A percentile compares a stretch with the other conserved stretches of the same genome.
Evolutionary conservation across 2,797 vertebrate species (phyloP).

Genomic region (Gymnoscopelus braueri): DNA sequence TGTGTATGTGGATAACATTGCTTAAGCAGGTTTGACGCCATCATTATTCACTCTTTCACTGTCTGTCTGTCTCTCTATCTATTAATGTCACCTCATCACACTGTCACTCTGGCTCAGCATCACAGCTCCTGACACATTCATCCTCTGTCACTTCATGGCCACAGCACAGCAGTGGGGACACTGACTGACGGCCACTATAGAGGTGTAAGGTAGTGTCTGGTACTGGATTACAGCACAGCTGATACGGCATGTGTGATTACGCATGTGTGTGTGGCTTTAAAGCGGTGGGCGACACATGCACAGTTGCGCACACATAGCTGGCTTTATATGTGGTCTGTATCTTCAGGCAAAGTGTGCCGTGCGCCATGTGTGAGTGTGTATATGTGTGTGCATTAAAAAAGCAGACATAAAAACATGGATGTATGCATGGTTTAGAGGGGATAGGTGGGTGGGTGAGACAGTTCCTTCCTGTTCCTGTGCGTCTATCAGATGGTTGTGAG

Average conservation of each 20-base stretch:
- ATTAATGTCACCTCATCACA: too few species aligned
- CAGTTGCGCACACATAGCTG: too few species aligned
- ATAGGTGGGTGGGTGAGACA: too few species aligned
- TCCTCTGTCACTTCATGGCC: conserved; percentile 58
- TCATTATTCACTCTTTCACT: too few species aligned
- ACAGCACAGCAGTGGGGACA: conserved; percentile 15
- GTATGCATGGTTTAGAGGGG: too few species aligned
- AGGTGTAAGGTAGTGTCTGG: conserved; percentile 42
- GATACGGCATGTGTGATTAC: too few species aligned
- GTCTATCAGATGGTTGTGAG: too few species aligned
- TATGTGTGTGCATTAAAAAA: background rate
- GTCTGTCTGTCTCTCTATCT: too few species aligned
- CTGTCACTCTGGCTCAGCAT: conserved; percentile 62
- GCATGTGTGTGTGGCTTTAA: background rate
- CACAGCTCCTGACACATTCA: conserved; percentile 58
- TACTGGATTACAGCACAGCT: background rate
- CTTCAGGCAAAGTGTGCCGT: background rate
- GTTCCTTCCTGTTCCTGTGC: too few species aligned
- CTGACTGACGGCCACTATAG: conserved; percentile 67
- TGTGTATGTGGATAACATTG: background rate
- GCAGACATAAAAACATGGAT: too few species aligned
- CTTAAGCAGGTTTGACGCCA: too few species aligned
- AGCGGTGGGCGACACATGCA: background rate
- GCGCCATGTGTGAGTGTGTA: background rate
- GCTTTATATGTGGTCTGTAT: too few species aligned